Evolutionary conservation across 2,888 invertebrate species (phyloP), one percentile per base, ranked within the genome.

Genomic region (Agapostemon virescens): DNA sequence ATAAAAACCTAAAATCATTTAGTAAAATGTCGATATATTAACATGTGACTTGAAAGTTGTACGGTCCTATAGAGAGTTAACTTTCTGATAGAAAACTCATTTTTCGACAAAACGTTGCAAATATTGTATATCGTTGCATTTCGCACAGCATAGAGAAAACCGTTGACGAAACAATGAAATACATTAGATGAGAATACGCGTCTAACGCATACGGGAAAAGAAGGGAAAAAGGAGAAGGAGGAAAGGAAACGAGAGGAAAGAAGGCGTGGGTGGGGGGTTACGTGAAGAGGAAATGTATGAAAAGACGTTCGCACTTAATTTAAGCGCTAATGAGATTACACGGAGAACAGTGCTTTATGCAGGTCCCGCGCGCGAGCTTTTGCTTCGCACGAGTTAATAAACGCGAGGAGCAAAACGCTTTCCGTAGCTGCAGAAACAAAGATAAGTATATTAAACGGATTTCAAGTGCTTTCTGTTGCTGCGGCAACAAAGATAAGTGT

Each of bases 381-480:
- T 82, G 79, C 87, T 87, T 88, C 89, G 81, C 73, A 86, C 88
- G 84, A 91, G 88, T 88, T 88, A 91, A 91, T 90, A 91, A 91
- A 90, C 89, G 88, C 88, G 88, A 88, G 89, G 89, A 90, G 89
- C 89, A 84, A 89, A 88, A 88, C 87, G 85, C 85, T 77, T 81
- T 74, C 71, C 87, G 79, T 87, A 86, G 84, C 88, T 88, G 90
- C 85, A 88, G 90, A 89, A 91, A 89, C 91, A 89, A 89, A 90
- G 90, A 90, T 90, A 89, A 91, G 88, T 90, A 87, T 88, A 90
- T 90, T 90, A 90, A 91, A 88, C 87, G 89, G 89, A 90, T 90
- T 91, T 88, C 88, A 81, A 85, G 85, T 87, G 87, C 87, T 87
- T 87, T 84, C 82, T 83, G 85, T 86, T 84, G 83, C 88, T 89